Conservation (phyloP, 2,888 invertebrate genomes). For the Drosophila vallismaia region DNA sequence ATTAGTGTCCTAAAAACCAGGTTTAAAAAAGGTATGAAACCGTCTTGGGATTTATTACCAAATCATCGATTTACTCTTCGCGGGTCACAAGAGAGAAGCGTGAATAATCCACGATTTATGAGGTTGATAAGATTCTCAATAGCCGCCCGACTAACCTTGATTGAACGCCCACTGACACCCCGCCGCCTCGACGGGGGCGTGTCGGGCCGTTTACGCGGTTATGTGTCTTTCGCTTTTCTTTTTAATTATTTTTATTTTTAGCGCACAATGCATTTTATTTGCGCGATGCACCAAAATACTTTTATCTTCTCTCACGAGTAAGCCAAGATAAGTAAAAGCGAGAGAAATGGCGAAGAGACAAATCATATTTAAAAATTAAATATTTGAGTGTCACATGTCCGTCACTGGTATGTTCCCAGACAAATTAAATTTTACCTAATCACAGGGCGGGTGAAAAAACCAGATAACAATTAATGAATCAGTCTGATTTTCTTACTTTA, state of each 20-base stretch:
- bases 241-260: slow-evolving; percentile 48
- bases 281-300: slow-evolving; percentile 43
- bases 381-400: slow-evolving; percentile 4
- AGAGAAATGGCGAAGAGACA: background rate
- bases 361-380: background rate
- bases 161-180: slow-evolving; percentile 1
- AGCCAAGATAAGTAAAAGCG: slow-evolving; percentile 1
- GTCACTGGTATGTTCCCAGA: background rate
- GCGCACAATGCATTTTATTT: slow-evolving; percentile 29
- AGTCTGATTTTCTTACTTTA: slow-evolving; percentile 11
- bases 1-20: background rate
- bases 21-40: slow-evolving; percentile 4
- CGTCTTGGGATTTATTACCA: slow-evolving; percentile 31
- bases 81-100: slow-evolving; percentile 40
- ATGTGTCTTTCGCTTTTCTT: slow-evolving; percentile 28
- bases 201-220: slow-evolving; percentile 19
- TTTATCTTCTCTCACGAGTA: slow-evolving; percentile 22
- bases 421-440: slow-evolving; percentile 17
- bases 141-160: slow-evolving; percentile 39
- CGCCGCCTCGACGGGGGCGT: slow-evolving; percentile 19
- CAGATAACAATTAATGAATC: slow-evolving; percentile 13
- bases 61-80: slow-evolving; percentile 65
- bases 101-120: slow-evolving; percentile 48
- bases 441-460: slow-evolving; percentile 12
- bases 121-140: slow-evolving; percentile 56